A percentile compares a stretch with the other conserved stretches of the same genome.
Conservation (phyloP, 2,888 invertebrate species). For the Chalcis sispes region DNA sequence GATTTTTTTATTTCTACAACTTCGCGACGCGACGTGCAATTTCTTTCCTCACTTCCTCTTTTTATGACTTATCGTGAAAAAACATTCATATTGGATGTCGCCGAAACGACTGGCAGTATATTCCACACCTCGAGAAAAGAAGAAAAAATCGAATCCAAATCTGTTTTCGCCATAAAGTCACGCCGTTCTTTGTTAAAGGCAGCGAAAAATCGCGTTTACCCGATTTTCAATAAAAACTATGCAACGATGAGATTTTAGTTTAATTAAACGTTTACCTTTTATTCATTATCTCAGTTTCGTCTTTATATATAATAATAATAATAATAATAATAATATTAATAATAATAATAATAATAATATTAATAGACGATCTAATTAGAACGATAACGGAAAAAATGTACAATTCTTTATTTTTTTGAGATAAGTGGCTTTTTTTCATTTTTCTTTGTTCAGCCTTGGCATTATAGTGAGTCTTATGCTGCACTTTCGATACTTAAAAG, state of each 20-base stretch:
- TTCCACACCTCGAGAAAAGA: constrained; percentile 55
- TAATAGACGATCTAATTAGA: constrained; percentile 67
- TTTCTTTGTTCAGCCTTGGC: constrained; percentile 57
- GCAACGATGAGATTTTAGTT: constrained; percentile 54
- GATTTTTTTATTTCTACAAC: constrained; percentile 15
- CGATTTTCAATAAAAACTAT: constrained; percentile 53
- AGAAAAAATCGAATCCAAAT: constrained; percentile 57
- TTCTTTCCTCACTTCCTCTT: constrained; percentile 42
- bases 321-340: constrained; percentile 59
- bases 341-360: constrained; percentile 61
- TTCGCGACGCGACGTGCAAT: constrained; percentile 55
- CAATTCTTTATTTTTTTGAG: constrained; percentile 64
- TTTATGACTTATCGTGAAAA: constrained; percentile 51
- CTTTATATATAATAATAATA: constrained; percentile 63
- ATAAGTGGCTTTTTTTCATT: constrained; percentile 59
- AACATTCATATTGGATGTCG: constrained; percentile 63
- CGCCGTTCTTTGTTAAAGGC: constrained; percentile 55
- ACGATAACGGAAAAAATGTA: constrained; percentile 72
- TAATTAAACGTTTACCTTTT: constrained; percentile 54
- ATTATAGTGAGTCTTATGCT: constrained; percentile 60
- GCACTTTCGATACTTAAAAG: constrained; percentile 64
- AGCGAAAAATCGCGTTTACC: constrained; percentile 41
- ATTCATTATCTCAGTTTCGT: constrained; percentile 58
- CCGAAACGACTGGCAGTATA: constrained; percentile 71
- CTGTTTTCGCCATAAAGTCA: constrained; percentile 59